These are phyloP conservation scores for Myiagra hebetior DNA, from an alignment of 2,113 vertebrate species.

Conservation along the genomic window DNA sequence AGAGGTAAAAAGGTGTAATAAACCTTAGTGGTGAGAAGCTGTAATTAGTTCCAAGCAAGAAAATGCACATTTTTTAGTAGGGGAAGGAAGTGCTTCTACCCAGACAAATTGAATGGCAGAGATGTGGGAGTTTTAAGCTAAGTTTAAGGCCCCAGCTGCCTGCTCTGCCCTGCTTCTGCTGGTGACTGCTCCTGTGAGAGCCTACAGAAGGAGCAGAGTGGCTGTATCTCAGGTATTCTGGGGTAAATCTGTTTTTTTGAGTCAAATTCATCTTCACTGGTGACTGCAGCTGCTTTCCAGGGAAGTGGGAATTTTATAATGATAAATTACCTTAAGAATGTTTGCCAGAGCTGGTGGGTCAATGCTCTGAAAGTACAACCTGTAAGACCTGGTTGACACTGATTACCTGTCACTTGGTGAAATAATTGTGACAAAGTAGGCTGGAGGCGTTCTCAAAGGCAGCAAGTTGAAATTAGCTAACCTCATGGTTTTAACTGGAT, in stretches of 20 bases:
- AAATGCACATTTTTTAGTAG: not conserved
- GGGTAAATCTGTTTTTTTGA: not conserved
- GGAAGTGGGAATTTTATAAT: not conserved
- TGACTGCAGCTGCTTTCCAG: not conserved
- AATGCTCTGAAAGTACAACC: not conserved
- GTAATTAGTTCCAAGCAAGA: not conserved
- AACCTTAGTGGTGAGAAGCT: not conserved
- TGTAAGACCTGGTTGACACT: not conserved
- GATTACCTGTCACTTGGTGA: not conserved
- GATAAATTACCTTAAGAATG: not conserved
- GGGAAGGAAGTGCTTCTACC: not conserved
- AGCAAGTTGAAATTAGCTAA: not conserved
- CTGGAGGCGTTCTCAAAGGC: not conserved
- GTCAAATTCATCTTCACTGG: not conserved
- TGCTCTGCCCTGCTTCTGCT: not conserved
- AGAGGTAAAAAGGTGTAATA: not conserved
- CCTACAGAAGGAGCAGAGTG: not conserved
- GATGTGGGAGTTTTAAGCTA: not conserved
- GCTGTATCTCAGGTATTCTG: not conserved
- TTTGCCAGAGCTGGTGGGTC: not conserved
- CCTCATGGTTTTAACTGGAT: not conserved
- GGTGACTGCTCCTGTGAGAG: not conserved
- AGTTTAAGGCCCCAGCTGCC: not conserved
- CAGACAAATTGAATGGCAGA: not conserved
- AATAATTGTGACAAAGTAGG: not conserved